Evolutionary conservation across 2,888 invertebrate species (phyloP), one percentile per base, ranked within the genome.

Genomic region (Pachydiplax longipennis): DNA sequence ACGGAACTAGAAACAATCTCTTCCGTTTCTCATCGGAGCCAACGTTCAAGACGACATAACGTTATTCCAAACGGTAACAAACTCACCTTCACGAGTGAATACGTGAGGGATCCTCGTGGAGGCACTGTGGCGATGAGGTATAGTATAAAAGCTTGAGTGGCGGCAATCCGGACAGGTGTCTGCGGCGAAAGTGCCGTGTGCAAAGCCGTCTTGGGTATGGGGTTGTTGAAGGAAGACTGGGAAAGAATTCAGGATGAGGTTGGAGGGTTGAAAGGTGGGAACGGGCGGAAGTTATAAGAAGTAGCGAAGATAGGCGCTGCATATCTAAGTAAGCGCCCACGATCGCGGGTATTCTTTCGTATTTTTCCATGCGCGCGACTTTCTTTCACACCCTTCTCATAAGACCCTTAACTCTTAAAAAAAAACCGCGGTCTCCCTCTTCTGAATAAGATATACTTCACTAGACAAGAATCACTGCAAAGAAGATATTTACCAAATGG

Each of bases 161-260:
- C 87, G 87, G 25, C 73, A 73, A 73, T 73, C 73, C 31, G 73
- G 87, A 61, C 87, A 87, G 87, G 87, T 87, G 87, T 87, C 87
- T 87, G 87, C 37, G 81, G 81, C 61, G 87, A 87, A 35, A 12
- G 61, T 31, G 87, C 65, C 61, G 61, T 61, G 87, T 35, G 87
- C 87, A 61, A 37, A 87, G 61, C 37, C 37, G 12, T 22, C 3
- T 58, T 37, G 87, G 87, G 15, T 25, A 58, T 44, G 48, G 82
- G 82, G 44, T 18, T 48, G 58, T 31, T 15, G 83, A 58, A 35
- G 83, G 37, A 40, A 31, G 37, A 87, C 61, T 48, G 87, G 58
- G 10, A 8, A 18, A 37, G 87, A 87, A 87, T 87, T 61, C 87
- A 61, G 87, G 61, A 61, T 87, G 87, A 61, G 83, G 58, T 15